Conservation (phyloP, 2,888 invertebrate species). For the Panzeria rudis region DNA sequence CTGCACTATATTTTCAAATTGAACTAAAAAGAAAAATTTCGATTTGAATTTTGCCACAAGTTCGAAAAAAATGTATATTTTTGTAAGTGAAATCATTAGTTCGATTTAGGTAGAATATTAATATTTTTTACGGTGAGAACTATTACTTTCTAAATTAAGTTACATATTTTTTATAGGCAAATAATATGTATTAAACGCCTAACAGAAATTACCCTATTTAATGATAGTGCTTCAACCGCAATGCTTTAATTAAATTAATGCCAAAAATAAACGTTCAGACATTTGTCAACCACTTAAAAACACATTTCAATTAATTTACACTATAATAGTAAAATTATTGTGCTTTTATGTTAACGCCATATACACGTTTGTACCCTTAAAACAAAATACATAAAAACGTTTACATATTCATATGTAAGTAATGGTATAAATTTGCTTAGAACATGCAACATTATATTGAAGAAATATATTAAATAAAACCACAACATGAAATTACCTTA, state of each 20-base stretch:
- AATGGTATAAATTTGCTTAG: slow-evolving; percentile 21
- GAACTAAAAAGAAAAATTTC: too few relatives aligned
- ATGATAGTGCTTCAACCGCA: not conserved
- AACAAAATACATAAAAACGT: not conserved
- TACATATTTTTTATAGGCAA: too few relatives aligned
- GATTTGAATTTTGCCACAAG: too few relatives aligned
- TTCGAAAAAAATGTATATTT: too few relatives aligned
- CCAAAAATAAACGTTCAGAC: not conserved
- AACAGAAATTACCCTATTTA: not conserved
- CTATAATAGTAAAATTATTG: not conserved
- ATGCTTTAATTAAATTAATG: not conserved
- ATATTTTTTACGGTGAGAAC: not conserved
- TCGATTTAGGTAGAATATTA: too few relatives aligned
- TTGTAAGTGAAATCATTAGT: too few relatives aligned
- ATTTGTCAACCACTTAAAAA: slow-evolving; percentile 43
- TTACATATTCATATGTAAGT: not conserved
- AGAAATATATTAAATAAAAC: slow-evolving; percentile 19
- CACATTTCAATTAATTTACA: slow-evolving; percentile 17
- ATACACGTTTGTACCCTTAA: not conserved
- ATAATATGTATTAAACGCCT: too few relatives aligned
- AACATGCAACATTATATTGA: slow-evolving; percentile 53
- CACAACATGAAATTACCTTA: slow-evolving; percentile 54
- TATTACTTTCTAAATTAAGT: too few relatives aligned
- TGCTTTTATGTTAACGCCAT: not conserved
- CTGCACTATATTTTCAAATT: too few relatives aligned